phyloP scores from a whole-genome alignment of 2,797 vertebrate species.

The Gambelia wislizenii region DNA sequence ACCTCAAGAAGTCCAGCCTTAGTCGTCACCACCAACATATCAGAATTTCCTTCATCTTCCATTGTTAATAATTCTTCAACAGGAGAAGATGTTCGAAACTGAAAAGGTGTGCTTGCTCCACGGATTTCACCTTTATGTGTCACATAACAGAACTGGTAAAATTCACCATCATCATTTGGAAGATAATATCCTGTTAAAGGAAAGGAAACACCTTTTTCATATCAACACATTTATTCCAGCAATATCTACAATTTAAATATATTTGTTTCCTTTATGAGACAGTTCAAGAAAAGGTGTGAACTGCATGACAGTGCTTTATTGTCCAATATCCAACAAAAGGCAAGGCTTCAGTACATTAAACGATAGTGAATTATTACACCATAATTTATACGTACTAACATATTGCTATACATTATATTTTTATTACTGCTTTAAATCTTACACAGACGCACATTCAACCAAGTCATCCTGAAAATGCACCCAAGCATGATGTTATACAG shows the following conservation, averaged over 20 bases:
- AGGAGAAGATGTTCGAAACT: slow-evolving; percentile 92
- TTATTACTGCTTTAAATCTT: background rate
- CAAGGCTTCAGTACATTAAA: background rate
- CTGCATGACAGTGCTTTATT: background rate
- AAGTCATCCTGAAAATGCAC: background rate
- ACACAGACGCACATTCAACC: background rate
- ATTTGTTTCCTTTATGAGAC: background rate
- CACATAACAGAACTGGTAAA: slow-evolving; percentile 99
- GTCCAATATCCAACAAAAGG: background rate
- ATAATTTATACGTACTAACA: background rate
- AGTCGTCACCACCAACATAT: slow-evolving; percentile 98
- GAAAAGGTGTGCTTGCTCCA: slow-evolving; percentile 97
- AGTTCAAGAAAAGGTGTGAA: background rate
- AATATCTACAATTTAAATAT: background rate
- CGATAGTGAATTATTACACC: background rate
- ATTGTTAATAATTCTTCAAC: slow-evolving; percentile 95
- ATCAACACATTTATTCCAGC: slow-evolving; percentile 16
- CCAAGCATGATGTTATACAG: background rate
- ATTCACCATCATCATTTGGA: slow-evolving; percentile 96
- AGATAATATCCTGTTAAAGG: slow-evolving; percentile 91
- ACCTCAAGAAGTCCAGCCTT: slow-evolving; percentile 97
- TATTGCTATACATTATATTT: background rate
- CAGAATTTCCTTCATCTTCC: slow-evolving; percentile 97
- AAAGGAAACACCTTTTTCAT: background rate
- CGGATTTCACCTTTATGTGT: slow-evolving; percentile 98